Base-by-base conservation (phyloP, 2,113 vertebrate species). In the Tympanuchus pallidicinctus region DNA sequence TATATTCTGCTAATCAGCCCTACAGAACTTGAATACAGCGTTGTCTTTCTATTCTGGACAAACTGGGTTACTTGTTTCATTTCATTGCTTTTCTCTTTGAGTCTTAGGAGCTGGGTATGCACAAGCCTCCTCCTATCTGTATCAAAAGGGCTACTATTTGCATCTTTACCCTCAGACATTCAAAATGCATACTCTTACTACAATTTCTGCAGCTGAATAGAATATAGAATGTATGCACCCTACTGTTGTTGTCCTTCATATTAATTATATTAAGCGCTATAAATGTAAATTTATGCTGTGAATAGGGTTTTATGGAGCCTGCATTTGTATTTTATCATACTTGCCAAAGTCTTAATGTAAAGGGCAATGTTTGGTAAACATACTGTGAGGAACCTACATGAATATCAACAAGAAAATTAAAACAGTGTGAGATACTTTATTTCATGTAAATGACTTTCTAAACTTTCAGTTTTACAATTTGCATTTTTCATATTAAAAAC, bases 21-120 rank as follows among this genome's bases (percentile, higher is more conserved):
- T 90, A 63, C 83, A 93, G 47, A 72, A 64, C 90, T 95, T 84
- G 80, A 81, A 86, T 96, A 97, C 96, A 97, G 95, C 91, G 63
- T 95, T 92, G 92, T 94, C 96, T 95, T 97, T 97, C 95, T 97
- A 94, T 97, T 85, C 87, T 86, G 67, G 79, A 88, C 89, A 94
- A 97, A 94, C 75, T 74, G 48, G 82, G 72, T 71, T 86, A 65
- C 74, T 88, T 79, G 54, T 92, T 93, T 92, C 86, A 67, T 96
- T 96, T 95, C 96, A 78, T 73, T 32, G 92, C 21, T 56, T 94
- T 87, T 76, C 86, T 79, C 77, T 18, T 48, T 88, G 73, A 89
- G 59, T 89, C 80, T 63, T 63, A 83, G 1, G 11, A 95, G 47
- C 80, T 95, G 64, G 20, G 42, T n/a, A 76, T 13, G 42, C 79